Conservation (phyloP, 1,140 invertebrate species). For the Lasaia peninsularis region DNA sequence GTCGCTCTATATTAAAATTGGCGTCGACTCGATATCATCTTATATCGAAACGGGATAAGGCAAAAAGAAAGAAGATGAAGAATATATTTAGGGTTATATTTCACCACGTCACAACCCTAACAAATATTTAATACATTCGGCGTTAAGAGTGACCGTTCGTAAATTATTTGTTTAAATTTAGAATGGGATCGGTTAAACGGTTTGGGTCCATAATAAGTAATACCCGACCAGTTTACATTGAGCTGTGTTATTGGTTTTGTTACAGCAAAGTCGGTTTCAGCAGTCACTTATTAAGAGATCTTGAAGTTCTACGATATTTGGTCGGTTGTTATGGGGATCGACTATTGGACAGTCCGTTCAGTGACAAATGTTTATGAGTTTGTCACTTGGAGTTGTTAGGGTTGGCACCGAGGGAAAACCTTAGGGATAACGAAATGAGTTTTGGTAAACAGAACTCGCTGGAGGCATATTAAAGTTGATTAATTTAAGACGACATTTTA, state of each 20-base stretch:
- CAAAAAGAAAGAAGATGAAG: too few species aligned
- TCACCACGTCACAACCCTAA: conserved; percentile 40
- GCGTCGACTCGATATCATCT: too few species aligned
- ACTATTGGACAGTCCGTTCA: conserved; percentile 52
- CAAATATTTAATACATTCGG: conserved; percentile 35
- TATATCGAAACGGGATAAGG: too few species aligned
- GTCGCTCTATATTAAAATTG: too few species aligned
- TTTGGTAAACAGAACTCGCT: conserved; percentile 43
- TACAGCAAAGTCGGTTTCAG: neutral
- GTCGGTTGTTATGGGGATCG: conserved; percentile 47
- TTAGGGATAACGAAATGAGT: conserved; percentile 35
- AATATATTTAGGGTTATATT: too few species aligned
- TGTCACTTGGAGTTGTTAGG: conserved; percentile 53
- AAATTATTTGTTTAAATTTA: conserved; percentile 76
- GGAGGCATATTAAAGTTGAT: conserved; percentile 24
- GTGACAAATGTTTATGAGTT: conserved; percentile 75
- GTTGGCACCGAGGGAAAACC: conserved; percentile 28
- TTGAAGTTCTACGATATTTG: conserved; percentile 34
- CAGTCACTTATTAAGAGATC: neutral
- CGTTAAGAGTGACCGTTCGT: conserved; percentile 66
- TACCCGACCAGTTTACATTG: conserved; percentile 39
- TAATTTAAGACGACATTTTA: neutral
- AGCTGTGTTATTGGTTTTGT: conserved; percentile 20
- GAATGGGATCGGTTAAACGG: conserved; percentile 68
- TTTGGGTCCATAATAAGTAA: conserved; percentile 72